These are phyloP conservation scores for Paradoxurus hermaphroditus DNA, from an alignment of 2,113 vertebrate species.

Conservation along the genomic window DNA sequence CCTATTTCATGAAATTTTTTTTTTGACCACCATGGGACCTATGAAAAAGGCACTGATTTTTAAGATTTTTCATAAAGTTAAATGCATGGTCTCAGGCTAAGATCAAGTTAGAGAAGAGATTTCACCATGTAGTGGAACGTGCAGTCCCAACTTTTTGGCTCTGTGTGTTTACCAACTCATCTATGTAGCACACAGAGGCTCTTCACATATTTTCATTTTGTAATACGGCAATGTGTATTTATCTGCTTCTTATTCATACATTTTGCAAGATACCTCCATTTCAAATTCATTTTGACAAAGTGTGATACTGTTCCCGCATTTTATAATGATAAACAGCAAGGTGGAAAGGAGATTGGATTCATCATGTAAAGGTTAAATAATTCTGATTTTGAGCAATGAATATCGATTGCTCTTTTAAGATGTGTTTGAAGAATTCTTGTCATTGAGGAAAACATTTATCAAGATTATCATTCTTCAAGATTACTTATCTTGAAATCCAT, in stretches of 20 bases:
- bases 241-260: not conserved
- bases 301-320: not conserved
- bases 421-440: constrained; percentile 43
- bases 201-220: not conserved
- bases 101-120: not conserved
- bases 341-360: not conserved
- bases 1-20: not conserved
- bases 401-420: constrained; percentile 34
- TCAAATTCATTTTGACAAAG: constrained; percentile 19
- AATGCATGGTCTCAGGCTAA: not conserved
- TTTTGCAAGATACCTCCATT: constrained; percentile 1
- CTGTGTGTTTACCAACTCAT: not conserved
- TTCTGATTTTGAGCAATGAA: constrained; percentile 55
- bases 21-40: not conserved
- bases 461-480: not conserved
- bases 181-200: not conserved
- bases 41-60: not conserved
- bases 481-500: not conserved
- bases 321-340: constrained; percentile 32
- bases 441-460: constrained; percentile 44
- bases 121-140: not conserved
- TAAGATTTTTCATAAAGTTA: not conserved
- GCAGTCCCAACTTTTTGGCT: not conserved
- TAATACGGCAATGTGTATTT: not conserved
- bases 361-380: constrained; percentile 61